A percentile compares a stretch with the other conserved stretches of the same genome.
Conservation (phyloP, 2,113 vertebrate species). For the Leiothrix lutea region DNA sequence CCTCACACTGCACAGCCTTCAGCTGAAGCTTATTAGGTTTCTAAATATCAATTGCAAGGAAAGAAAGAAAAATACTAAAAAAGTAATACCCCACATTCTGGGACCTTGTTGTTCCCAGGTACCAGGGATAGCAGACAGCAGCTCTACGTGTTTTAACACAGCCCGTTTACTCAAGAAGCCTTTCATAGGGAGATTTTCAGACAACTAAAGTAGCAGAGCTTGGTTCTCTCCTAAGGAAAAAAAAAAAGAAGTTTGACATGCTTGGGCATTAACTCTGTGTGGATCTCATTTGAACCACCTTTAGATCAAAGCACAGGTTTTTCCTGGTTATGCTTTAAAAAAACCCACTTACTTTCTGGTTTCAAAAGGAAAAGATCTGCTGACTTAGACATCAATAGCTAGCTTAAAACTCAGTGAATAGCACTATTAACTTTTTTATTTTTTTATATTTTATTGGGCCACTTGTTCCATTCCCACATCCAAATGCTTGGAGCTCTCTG, state of each 20-base stretch:
- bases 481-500: conserved; percentile 34
- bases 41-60: neutral
- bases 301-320: conserved; percentile 76
- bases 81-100: neutral
- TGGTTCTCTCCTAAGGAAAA: conserved; percentile 26
- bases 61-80: neutral
- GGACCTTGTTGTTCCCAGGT: neutral
- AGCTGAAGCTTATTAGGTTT: neutral
- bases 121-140: neutral
- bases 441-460: conserved; percentile 54
- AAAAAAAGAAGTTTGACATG: conserved; percentile 50
- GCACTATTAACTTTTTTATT: conserved; percentile 70
- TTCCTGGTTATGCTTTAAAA: conserved; percentile 69
- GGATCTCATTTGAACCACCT: conserved; percentile 72
- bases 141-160: neutral
- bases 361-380: conserved; percentile 77
- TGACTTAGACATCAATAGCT: conserved; percentile 75
- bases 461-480: conserved; percentile 41
- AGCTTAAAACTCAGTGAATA: conserved; percentile 72
- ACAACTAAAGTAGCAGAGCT: conserved; percentile 21
- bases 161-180: neutral
- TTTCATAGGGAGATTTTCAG: conserved; percentile 18
- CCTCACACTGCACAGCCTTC: neutral
- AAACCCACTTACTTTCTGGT: conserved; percentile 57
- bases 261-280: conserved; percentile 57